Evolutionary conservation across 2,113 vertebrate species (phyloP).

Genomic region (Bubalus kerabau): DNA sequence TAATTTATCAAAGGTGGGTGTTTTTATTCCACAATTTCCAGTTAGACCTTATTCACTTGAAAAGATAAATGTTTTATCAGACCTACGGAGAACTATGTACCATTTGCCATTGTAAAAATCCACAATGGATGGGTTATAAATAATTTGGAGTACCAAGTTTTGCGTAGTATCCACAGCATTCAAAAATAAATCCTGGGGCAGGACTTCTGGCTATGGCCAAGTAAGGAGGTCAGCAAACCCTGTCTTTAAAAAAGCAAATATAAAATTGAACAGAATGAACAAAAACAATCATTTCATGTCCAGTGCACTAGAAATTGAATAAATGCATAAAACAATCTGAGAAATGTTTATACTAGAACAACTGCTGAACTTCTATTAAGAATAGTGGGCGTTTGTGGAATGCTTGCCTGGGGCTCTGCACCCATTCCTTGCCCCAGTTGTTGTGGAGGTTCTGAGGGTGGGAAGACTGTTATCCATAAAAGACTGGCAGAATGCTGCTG

Average conservation of each 20-base stretch:
- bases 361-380: not conserved
- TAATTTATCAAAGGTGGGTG: not conserved
- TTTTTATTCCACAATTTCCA: not conserved
- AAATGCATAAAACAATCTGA: not conserved
- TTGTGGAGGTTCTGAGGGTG: not conserved
- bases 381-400: not conserved
- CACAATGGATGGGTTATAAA: not conserved
- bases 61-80: not conserved
- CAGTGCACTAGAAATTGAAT: not conserved
- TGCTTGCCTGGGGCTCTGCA: not conserved
- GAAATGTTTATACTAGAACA: not conserved
- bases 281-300: not conserved
- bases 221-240: not conserved
- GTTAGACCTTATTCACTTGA: not conserved
- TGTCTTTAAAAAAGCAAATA: not conserved
- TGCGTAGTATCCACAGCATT: not conserved
- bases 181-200: slow-evolving; percentile 22
- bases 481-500: not conserved
- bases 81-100: not conserved
- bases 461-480: not conserved
- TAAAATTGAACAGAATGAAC: not conserved
- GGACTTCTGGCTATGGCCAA: not conserved
- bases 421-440: not conserved
- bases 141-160: not conserved
- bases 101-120: not conserved